Conservation (phyloP, 2,888 invertebrate genomes). For the Tinea pellionella region DNA sequence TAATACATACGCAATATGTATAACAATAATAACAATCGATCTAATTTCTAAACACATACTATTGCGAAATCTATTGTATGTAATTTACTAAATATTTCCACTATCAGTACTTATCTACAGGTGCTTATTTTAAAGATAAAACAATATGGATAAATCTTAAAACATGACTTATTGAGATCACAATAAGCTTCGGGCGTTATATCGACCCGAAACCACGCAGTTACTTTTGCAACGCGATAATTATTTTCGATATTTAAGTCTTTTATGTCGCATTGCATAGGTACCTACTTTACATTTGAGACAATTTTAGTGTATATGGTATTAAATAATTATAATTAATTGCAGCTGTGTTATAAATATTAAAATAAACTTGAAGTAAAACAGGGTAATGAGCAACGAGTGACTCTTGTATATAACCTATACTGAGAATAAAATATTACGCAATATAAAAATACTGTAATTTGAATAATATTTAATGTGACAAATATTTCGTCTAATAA, state of each 20-base stretch:
- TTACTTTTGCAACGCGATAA: slow-evolving; percentile 1
- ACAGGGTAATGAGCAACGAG: too few relatives aligned
- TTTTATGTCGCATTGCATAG: too few relatives aligned
- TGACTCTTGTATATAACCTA: too few relatives aligned
- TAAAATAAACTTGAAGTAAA: background rate
- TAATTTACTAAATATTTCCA: background rate
- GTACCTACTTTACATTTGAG: background rate
- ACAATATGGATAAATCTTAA: background rate
- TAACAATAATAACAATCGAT: background rate
- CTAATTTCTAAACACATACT: background rate
- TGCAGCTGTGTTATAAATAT: background rate
- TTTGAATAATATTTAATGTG: too few relatives aligned
- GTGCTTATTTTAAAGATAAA: background rate
- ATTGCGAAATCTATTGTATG: background rate
- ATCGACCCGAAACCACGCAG: background rate
- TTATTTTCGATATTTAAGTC: background rate
- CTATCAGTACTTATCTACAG: background rate
- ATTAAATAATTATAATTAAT: background rate
- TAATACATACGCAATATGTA: background rate
- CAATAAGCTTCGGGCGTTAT: background rate
- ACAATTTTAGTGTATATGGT: background rate
- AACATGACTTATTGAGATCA: background rate
- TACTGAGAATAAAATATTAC: too few relatives aligned
- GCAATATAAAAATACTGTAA: too few relatives aligned
- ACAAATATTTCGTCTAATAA: too few relatives aligned